Evolutionary conservation across 2,888 invertebrate species (phyloP), one percentile per base, ranked within the genome.

Genomic region (Nomada hirtipes): DNA sequence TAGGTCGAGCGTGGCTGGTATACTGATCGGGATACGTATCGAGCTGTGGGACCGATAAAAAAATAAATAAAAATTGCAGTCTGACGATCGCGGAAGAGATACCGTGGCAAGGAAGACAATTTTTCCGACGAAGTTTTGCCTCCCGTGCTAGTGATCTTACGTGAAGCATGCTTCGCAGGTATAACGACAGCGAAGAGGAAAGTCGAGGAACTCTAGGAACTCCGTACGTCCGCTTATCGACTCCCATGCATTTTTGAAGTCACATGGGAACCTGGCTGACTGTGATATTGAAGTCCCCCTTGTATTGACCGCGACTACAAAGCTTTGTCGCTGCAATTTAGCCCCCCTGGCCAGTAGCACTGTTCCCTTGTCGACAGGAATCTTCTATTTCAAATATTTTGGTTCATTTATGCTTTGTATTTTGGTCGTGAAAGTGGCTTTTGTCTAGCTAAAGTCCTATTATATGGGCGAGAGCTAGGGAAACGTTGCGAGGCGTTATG

Each of bases 11-110:
- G 59, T 61, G 68, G 70, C 63, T 55, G 61, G 42, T 55, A 55
- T 42, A 50, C 61, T 36, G 67, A 26, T 52, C 53, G 23, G 74
- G 36, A 77, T 70, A 76, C 65, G 52, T 72, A 78, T 76, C 78
- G 81, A 59, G 67, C 11, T 23, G 4, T 23, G 63, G 77, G 65
- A 63, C 71, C 36, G 36, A 36, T 36, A 36, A 36, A 0, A 36
- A 4, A 29, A 29, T 7, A 36, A 78, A 85, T 84, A 85, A 85
- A 85, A 84, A 84, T 81, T 84, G 77, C 75, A 76, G 81, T 74
- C 61, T 52, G 77, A 75, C 75, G 85, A 73, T 70, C 75, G 29
- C 23, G 11, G 50, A 57, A 3, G 65, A 76, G 67, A 83, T 68
- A 60, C 69, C 55, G 50, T 36, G 59, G 61, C 42, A 36, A 29